Percentiles rank a stretch among this genome's conserved stretches.
Conservation (phyloP, 2,797 vertebrate genomes). For the Coluber constrictor region DNA sequence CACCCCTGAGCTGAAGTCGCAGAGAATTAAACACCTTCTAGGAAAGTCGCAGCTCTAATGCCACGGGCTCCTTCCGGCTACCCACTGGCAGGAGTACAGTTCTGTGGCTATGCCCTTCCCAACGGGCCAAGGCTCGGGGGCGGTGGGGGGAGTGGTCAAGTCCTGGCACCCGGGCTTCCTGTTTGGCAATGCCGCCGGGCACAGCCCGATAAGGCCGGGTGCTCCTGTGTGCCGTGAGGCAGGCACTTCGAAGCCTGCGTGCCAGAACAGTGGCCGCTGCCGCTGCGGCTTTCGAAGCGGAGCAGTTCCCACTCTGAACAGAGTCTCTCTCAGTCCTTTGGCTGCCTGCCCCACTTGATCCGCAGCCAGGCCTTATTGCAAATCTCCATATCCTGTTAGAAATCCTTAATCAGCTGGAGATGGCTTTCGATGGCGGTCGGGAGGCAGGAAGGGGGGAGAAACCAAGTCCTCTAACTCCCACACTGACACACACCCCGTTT, state of each 20-base stretch:
- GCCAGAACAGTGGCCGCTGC: constrained; percentile 24
- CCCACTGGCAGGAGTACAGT: too few species aligned
- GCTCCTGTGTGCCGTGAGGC: constrained; percentile 23
- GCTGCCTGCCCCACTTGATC: constrained; percentile 68
- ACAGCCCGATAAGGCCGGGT: constrained; percentile 35
- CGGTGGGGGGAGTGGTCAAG: too few species aligned
- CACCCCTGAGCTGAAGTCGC: too few species aligned
- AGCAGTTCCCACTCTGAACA: constrained; percentile 48
- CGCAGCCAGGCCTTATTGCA: constrained; percentile 72
- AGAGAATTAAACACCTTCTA: too few species aligned
- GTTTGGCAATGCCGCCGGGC: constrained; percentile 37
- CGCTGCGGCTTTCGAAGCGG: constrained; percentile 43
- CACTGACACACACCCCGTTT: rapidly evolving
- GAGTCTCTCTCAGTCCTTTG: constrained; percentile 50
- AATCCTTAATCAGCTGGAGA: constrained; percentile 75
- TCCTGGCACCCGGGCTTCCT: not conserved
- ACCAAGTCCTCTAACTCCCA: not conserved
- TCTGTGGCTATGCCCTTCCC: too few species aligned
- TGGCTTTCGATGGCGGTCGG: constrained; percentile 40
- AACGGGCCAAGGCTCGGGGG: too few species aligned
- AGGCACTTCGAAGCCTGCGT: constrained; percentile 33
- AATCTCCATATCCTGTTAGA: constrained; percentile 77
- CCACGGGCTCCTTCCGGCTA: not conserved
- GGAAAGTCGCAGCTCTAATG: too few species aligned
- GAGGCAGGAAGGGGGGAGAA: not conserved